Evolutionary conservation across 2,888 invertebrate genomes (phyloP).

Genomic region (Agonopterix subpropinquella): DNA sequence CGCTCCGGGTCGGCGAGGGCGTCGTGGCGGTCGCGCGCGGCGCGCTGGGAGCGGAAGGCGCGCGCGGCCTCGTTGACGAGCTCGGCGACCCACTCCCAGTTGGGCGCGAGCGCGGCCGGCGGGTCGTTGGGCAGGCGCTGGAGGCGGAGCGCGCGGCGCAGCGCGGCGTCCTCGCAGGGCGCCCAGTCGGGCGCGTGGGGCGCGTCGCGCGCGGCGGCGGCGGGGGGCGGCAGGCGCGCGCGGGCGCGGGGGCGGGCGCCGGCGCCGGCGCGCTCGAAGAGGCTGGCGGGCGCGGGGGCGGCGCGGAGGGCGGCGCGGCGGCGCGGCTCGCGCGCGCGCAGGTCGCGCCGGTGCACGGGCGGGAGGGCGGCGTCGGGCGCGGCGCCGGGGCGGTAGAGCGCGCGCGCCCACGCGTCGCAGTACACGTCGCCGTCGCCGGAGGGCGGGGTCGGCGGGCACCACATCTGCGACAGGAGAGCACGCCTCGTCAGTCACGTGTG

Average conservation of each 20-base stretch:
- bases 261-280: conserved; percentile 78
- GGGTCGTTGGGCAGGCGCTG: conserved; percentile 79
- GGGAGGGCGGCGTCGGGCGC: conserved; percentile 86
- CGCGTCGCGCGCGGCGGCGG: conserved; percentile 76
- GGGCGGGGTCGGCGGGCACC: conserved; percentile 98
- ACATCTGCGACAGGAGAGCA: conserved; percentile 46
- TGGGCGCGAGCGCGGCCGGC: conserved; percentile 89
- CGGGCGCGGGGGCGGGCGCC: conserved; percentile 83
- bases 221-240: conserved; percentile 81
- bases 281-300: conserved; percentile 80
- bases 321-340: conserved; percentile 73
- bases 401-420: conserved; percentile 88
- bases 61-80: conserved; percentile 91
- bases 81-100: conserved; percentile 97
- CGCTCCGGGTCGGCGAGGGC: conserved; percentile 90
- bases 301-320: conserved; percentile 81
- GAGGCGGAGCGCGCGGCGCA: conserved; percentile 86
- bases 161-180: conserved; percentile 91
- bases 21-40: conserved; percentile 94
- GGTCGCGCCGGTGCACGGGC: conserved; percentile 75
- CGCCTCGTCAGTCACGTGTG: neutral
- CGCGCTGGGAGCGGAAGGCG: conserved; percentile 91
- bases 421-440: conserved; percentile 94
- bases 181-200: conserved; percentile 92
- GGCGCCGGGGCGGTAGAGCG: conserved; percentile 86